Evolutionary conservation across 2,113 vertebrate species (phyloP), one percentile per base, ranked within the genome.

Genomic region (Rhadina sibilatrix): DNA sequence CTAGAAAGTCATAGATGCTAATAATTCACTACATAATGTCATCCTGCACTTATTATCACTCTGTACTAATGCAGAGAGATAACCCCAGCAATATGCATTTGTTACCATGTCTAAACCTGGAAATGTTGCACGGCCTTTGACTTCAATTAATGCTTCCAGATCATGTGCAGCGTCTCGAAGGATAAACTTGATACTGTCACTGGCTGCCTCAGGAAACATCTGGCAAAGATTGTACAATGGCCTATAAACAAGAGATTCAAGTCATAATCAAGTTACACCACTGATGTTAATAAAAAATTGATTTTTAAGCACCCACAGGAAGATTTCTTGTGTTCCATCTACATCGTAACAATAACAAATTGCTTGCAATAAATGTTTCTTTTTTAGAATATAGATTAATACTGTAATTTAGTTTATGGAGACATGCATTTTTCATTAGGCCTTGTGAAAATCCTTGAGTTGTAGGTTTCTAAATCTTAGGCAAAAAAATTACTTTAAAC

Each of bases 171-270:
- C 97, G 1, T 99, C 99, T 84, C 96, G 95, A 12, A 99, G 97
- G 50, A 98, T 92, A 33, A 97, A 98, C 87, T 97, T 98, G 83
- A 99, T 37, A 22, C 97, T 94, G 35, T 97, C 93, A 79, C 98
- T 98, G 14, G 99, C 98, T 6, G 97, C 96, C 15, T 98, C 98
- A 16, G 99, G 99, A 96, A 99, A 99, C 98, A 99, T 98, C 97
- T 99, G 99, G 94, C 99, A 99, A 57, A 99, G 97, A 37, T 88
- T 89, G 85, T 98, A 99, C 69, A 99, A 65, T 68, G 98, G 98
- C 87, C 99, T 99, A 88, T 85, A 65, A 72, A 96, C 50, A 96
- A 96, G 63, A 98, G 90, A 93, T 15, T 6, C 17, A 74, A 52
- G 70, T 94, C 20, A 92, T 52, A 17, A 79, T 60, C 50, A 57